Percentiles rank a stretch among this genome's conserved stretches.
Evolutionary conservation across 1,140 invertebrate species (phyloP).

Genomic region (Sycophila sp.): DNA sequence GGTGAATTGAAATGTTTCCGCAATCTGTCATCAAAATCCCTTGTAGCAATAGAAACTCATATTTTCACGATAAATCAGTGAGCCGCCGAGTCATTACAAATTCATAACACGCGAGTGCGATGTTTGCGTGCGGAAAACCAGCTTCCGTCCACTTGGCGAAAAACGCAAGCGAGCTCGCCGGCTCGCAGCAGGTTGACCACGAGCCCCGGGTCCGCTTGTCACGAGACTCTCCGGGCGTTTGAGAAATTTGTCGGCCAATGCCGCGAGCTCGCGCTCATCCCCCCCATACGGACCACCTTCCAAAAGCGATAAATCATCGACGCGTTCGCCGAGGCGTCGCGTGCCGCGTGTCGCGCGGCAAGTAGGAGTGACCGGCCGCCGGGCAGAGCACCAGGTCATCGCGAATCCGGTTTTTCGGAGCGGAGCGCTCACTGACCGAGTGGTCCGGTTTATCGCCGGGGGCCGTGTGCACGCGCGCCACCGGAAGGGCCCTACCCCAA

Average conservation of each 20-base stretch:
- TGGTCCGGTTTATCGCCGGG: constrained; percentile 48
- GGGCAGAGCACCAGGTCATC: constrained; percentile 48
- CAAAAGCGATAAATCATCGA: constrained; percentile 54
- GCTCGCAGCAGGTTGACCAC: background rate
- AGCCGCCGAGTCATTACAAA: background rate
- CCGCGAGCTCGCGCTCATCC: background rate
- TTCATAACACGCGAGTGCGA: background rate
- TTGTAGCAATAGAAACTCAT: too few relatives aligned
- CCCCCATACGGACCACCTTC: background rate
- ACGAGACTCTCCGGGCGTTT: background rate
- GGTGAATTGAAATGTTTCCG: too few relatives aligned
- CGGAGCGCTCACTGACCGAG: constrained; percentile 15
- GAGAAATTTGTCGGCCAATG: constrained; percentile 19
- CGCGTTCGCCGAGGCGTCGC: background rate
- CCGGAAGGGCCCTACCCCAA: constrained; percentile 52
- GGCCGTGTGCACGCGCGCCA: background rate
- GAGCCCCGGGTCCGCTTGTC: background rate
- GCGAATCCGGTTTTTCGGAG: constrained; percentile 37
- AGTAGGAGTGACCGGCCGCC: constrained; percentile 59
- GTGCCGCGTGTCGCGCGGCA: constrained; percentile 56
- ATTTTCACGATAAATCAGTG: background rate
- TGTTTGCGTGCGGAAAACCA: constrained; percentile 15
- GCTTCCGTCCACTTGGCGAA: background rate
- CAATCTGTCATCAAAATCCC: too few relatives aligned
- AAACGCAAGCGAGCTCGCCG: background rate